Base-by-base conservation (phyloP, 1,140 invertebrate species). In the Calosoma granatense region DNA sequence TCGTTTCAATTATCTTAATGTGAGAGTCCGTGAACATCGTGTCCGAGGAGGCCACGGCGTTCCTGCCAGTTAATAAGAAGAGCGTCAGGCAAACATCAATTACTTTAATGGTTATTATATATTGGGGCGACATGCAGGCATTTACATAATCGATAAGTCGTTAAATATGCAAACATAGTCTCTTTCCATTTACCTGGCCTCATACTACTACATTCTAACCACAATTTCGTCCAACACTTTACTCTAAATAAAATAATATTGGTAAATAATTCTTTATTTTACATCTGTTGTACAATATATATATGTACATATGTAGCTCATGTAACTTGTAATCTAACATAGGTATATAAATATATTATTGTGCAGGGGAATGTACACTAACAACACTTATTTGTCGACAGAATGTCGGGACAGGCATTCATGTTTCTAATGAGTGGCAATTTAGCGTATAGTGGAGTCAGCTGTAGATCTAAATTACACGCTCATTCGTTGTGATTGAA, bases 51-150 rank as follows among this genome's bases (percentile, higher is more conserved):
- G 41, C 6, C 9, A 47, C 41, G 15, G 41, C 4, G 17, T 47
- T 47, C 41, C 41, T 55, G 36, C 52, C 39, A 59, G 36, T 22
- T 55, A 39, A 53, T 41, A 51, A 57, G 51, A 54, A 21, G 39
- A 47, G 36, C 43, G 55, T 61, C 56, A 52, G 60, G 63, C 61
- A 62, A 64, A 63, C 61, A 64, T 64, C 60, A 63, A 64, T 64
- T 64, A 64, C 59, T 63, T 61, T 64, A 63, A 64, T 63, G 61
- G 63, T 61, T 61, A 58, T 56, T 56, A 22, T 54, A 22, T 47
- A 47, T 47, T 17, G 41, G 15, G 41, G 41, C 41, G 41, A 47
- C 41, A 47, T 47, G 15, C 41, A 47, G 41, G 17, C 41, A 47
- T 47, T 47, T 47, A 17, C 41, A 47, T 47, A 47, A 47, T 47